Base-by-base conservation (phyloP, 2,113 vertebrate species). In the Asarcornis scutulata region DNA sequence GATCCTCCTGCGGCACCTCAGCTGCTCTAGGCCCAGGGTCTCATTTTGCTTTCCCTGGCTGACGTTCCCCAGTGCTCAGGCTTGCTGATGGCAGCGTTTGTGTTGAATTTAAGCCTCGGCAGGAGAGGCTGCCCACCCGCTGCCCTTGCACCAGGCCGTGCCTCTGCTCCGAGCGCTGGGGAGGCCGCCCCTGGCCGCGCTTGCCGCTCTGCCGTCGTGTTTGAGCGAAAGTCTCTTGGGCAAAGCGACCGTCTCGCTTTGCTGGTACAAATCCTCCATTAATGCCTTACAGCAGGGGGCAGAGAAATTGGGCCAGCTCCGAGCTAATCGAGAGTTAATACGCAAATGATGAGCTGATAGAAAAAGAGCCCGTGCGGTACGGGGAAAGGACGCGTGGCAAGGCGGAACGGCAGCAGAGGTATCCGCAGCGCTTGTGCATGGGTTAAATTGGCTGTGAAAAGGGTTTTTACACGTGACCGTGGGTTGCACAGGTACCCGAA, bases 181-280 rank as follows among this genome's bases (percentile, higher is more conserved):
- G 23, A 62, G 31, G 71, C 59, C 8, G 53, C 2, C 23, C 42
- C 64, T 23, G 74, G 63, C 1, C 7, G 1, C 25, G 71, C 38
- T 71, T 53, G 31, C 78, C 26, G 76, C 88, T 50, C 85, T 27
- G 72, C 3, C 32, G 86, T 62, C 26, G 6, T 25, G 63, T 67
- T 82, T 59, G 36, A 93, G 88, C 6, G 25, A 76, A 76, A 81
- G 46, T 32, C 91, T 96, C 90, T 27, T 74, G 91, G 94, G 94
- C 75, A 85, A 29, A 86, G 83, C 48, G 88, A 63, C 90, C 18
- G 9, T 80, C 78, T 76, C 0, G 9, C 83, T 95, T 93, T 95
- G 79, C 92, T 55, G 96, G 59, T 55, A 75, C 86, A 86, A 91
- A 91, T 34, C 94, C 83, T 91, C 91, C 92, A 67, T 94, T 92